These are phyloP conservation scores for Sinhomidia bicolor DNA, from an alignment of 2,888 invertebrate species.

Conservation along the genomic window DNA sequence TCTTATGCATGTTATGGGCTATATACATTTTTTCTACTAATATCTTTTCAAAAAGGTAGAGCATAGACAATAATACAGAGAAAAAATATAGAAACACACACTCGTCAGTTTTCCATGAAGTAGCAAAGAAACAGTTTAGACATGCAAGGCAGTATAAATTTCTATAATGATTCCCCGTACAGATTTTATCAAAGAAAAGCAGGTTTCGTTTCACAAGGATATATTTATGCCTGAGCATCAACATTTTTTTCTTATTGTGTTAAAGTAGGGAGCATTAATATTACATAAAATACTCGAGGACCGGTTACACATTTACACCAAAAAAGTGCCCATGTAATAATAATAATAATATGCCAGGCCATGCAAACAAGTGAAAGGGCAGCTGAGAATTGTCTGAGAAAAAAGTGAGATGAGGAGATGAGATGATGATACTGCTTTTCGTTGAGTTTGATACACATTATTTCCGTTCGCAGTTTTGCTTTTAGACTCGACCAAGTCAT, in stretches of 20 bases:
- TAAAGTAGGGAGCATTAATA: too few relatives aligned
- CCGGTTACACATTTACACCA: neutral
- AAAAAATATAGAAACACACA: neutral
- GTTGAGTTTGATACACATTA: constrained; percentile 45
- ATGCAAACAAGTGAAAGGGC: constrained; percentile 40
- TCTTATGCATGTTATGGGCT: neutral
- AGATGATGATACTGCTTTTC: constrained; percentile 41
- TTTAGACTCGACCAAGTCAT: neutral
- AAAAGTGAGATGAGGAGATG: constrained; percentile 48
- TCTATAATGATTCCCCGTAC: constrained; percentile 8
- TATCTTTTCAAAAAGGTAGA: neutral
- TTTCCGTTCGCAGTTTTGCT: constrained; percentile 46
- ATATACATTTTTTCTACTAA: neutral
- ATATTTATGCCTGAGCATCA: too few relatives aligned
- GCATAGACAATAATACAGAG: neutral
- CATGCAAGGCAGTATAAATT: constrained; percentile 21
- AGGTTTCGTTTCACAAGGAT: neutral
- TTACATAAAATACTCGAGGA: neutral
- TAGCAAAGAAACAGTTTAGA: constrained; percentile 24
- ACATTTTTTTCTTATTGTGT: neutral
- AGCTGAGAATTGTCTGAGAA: constrained; percentile 12
- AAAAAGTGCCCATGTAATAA: neutral
- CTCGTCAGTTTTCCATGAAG: neutral
- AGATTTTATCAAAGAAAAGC: constrained; percentile 42
- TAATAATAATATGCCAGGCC: neutral